Percentiles rank a stretch among this genome's conserved stretches.
phyloP scores from a whole-genome alignment of 1,140 invertebrate genomes.

The Oreohelix idahoensis region DNA sequence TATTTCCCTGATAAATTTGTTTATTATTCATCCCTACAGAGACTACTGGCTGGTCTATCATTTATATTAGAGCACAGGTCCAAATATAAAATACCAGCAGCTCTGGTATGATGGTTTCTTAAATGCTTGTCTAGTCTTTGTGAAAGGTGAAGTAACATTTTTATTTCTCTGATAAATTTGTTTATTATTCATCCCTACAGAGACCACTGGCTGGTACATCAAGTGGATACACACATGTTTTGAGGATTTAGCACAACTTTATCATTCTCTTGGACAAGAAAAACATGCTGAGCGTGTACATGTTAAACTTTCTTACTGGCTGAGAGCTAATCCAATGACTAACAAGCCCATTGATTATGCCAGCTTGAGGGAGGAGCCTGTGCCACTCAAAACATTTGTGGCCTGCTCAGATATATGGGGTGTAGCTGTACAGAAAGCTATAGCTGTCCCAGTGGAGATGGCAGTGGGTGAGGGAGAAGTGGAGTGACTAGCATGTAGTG shows the following conservation, averaged over 20 bases:
- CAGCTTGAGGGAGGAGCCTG: conserved; percentile 52
- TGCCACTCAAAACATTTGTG: conserved; percentile 58
- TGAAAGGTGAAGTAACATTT: too few relatives aligned
- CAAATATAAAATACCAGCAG: too few relatives aligned
- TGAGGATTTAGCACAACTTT: conserved; percentile 57
- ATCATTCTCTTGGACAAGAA: conserved; percentile 55
- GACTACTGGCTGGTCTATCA: conserved; percentile 53
- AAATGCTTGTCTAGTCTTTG: too few relatives aligned
- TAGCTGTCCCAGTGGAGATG: background rate
- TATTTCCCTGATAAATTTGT: conserved; percentile 14
- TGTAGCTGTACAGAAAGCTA: conserved; percentile 30
- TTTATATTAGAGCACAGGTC: too few relatives aligned
- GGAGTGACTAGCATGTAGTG: too few relatives aligned
- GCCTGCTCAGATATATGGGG: conserved; percentile 64
- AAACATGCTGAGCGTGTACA: conserved; percentile 69
- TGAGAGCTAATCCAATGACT: conserved; percentile 83
- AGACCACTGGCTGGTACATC: conserved; percentile 61
- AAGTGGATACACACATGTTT: conserved; percentile 67
- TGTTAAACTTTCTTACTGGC: conserved; percentile 81
- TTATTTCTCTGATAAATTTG: conserved; percentile 14
- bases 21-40: conserved; percentile 50
- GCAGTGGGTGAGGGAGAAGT: conserved; percentile 1
- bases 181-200: conserved; percentile 46
- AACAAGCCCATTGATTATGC: conserved; percentile 81
- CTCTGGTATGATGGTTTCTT: too few relatives aligned